These are phyloP conservation scores for Rhadina sibilatrix DNA, from an alignment of 2,113 vertebrate genomes.

Conservation along the genomic window DNA sequence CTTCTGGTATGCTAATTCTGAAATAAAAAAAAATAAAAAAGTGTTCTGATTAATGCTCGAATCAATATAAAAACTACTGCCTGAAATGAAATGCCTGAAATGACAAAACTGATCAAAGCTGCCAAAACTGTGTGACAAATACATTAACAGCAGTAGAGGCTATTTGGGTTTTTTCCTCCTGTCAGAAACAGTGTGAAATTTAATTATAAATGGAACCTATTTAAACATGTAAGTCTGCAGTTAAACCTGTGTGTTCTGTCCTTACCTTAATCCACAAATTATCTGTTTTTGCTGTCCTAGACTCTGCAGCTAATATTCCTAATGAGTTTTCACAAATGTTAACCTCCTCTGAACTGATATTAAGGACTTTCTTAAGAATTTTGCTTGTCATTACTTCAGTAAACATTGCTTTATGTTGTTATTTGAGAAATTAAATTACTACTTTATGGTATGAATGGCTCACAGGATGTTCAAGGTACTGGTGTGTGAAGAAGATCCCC, in stretches of 20 bases:
- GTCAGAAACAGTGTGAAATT: conserved; percentile 18
- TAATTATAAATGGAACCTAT: conserved; percentile 16
- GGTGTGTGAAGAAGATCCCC: not conserved
- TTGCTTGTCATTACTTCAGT: not conserved
- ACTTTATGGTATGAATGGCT: not conserved
- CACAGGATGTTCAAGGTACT: not conserved
- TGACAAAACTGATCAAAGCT: conserved; percentile 56
- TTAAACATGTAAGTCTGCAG: not conserved
- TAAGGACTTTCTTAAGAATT: not conserved
- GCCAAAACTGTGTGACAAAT: conserved; percentile 4
- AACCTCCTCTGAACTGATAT: not conserved
- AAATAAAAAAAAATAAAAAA: conserved; percentile 60
- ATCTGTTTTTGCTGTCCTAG: not conserved
- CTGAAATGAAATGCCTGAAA: conserved; percentile 53
- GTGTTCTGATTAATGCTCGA: conserved; percentile 45
- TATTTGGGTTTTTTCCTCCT: not conserved
- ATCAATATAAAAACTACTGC: conserved; percentile 60
- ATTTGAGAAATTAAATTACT: not conserved
- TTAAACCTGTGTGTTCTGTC: not conserved
- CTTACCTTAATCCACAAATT: not conserved
- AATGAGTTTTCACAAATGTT: not conserved
- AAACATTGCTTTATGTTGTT: not conserved
- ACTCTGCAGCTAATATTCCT: conserved; percentile 22
- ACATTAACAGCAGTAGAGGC: not conserved
- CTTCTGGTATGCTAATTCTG: conserved; percentile 63